These are phyloP conservation scores for Junonia oenone DNA, from an alignment of 2,888 invertebrate species.

Conservation along the genomic window DNA sequence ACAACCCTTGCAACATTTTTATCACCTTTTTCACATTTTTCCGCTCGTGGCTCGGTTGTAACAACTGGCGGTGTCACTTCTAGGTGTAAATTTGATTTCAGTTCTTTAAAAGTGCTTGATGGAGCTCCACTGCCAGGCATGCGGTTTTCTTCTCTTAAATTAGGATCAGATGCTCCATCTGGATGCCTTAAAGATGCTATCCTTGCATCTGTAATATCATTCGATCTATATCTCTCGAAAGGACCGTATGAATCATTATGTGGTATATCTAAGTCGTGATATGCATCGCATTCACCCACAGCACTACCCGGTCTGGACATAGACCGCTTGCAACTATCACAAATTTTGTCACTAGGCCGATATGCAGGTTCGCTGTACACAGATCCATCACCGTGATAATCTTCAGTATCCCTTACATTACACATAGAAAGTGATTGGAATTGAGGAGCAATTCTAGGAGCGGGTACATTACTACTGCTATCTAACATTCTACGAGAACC, in stretches of 20 bases:
- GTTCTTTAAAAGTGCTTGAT: constrained; percentile 80
- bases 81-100: constrained; percentile 69
- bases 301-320: constrained; percentile 85
- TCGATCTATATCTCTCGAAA: constrained; percentile 81
- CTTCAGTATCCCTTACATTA: constrained; percentile 84
- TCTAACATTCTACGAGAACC: constrained; percentile 88
- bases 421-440: constrained; percentile 85
- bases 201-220: constrained; percentile 75
- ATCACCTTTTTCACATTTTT: constrained; percentile 82
- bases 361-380: constrained; percentile 93
- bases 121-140: constrained; percentile 82
- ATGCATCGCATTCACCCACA: constrained; percentile 82
- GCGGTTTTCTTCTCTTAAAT: constrained; percentile 85
- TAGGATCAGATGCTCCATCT: constrained; percentile 96
- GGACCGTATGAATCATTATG: constrained; percentile 78
- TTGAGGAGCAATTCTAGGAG: constrained; percentile 77
- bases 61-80: constrained; percentile 78
- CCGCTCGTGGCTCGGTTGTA: constrained; percentile 79
- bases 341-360: constrained; percentile 84
- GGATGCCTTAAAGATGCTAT: constrained; percentile 90
- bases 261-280: constrained; percentile 76
- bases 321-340: constrained; percentile 86
- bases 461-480: constrained; percentile 79
- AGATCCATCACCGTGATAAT: constrained; percentile 86
- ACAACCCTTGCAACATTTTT: constrained; percentile 83